phyloP scores from a whole-genome alignment of 2,888 invertebrate species.

The Ctenicera cuprea region DNA sequence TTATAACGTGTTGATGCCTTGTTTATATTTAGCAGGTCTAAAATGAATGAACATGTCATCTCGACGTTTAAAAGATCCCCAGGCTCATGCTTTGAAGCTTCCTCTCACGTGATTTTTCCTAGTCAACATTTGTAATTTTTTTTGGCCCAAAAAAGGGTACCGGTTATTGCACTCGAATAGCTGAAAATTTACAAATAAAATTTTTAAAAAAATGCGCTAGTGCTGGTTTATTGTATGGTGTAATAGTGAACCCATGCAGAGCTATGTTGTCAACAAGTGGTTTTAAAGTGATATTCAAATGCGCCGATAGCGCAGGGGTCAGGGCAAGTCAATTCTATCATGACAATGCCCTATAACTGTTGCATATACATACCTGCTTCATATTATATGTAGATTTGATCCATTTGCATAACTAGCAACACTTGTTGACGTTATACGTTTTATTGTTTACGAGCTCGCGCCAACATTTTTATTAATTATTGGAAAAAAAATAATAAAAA shows the following conservation, averaged over 20 bases:
- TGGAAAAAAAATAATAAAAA: too few species aligned
- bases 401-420: constrained; percentile 66
- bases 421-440: constrained; percentile 64
- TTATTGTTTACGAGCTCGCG: constrained; percentile 35
- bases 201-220: not conserved
- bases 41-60: constrained; percentile 55
- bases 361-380: constrained; percentile 68
- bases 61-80: constrained; percentile 18
- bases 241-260: constrained; percentile 40
- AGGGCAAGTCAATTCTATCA: constrained; percentile 66
- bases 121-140: not conserved
- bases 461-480: too few species aligned
- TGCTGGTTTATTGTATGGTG: not conserved
- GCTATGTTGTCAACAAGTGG: constrained; percentile 54
- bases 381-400: constrained; percentile 69
- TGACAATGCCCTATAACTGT: constrained; percentile 62
- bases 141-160: not conserved
- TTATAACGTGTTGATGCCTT: constrained; percentile 22
- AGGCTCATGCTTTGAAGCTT: constrained; percentile 14
- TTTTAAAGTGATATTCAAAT: constrained; percentile 58
- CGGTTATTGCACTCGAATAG: constrained; percentile 6
- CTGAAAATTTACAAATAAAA: not conserved
- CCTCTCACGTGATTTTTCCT: constrained; percentile 8
- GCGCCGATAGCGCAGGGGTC: constrained; percentile 62
- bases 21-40: constrained; percentile 43